Evolutionary conservation across 1,140 invertebrate genomes (phyloP), one percentile per base, ranked within the genome.

Genomic region (Charaxes varanes): DNA sequence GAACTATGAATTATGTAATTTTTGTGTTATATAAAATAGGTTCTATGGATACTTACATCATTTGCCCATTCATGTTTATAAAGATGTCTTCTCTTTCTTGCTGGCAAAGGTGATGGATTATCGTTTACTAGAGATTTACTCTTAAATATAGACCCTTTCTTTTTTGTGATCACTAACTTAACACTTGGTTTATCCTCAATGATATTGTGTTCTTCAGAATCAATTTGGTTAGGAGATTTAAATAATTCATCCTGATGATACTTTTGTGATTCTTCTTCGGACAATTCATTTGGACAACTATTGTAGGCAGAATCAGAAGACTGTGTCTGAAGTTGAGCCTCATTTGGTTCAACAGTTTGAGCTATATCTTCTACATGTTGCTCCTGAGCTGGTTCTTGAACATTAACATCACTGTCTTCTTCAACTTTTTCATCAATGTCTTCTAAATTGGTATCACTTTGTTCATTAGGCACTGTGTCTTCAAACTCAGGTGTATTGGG

Each of bases 131-230:
- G 68, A 8, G 90, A 89, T 30, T 94, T 88, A 62, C 93, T 94
- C 66, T 96, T 96, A 64, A 96, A 96, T 66, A 96, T 95, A 60
- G 93, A 94, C 28, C 92, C 92, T 69, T 95, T 94, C 62, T 93
- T 94, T 41, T 91, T 90, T 0, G 88, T 88, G 33, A 90, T 90
- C 4, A 90, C 87, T 41, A 90, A 59, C 59, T 90, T 90, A 10
- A 90, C 86, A 68, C 85, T 86, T 7, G 84, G 78, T 46, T 84
- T 85, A 15, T 85, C 64, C 32, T 85, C 81, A 41, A 54, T 16
- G n/a, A n/a, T n/a, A n/a, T n/a, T n/a, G 27, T 76, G 51, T 12
- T 73, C 71, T 11, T 78, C 73, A 11, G 63, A 54, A 24, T 83
- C 73, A 8, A 81, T 17, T 4, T 66, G 55, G 35, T 66, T 63